Percentiles rank a stretch among this genome's conserved stretches.
phyloP scores from a whole-genome alignment of 2,113 vertebrate species.

The Aspidoscelis tigris region DNA sequence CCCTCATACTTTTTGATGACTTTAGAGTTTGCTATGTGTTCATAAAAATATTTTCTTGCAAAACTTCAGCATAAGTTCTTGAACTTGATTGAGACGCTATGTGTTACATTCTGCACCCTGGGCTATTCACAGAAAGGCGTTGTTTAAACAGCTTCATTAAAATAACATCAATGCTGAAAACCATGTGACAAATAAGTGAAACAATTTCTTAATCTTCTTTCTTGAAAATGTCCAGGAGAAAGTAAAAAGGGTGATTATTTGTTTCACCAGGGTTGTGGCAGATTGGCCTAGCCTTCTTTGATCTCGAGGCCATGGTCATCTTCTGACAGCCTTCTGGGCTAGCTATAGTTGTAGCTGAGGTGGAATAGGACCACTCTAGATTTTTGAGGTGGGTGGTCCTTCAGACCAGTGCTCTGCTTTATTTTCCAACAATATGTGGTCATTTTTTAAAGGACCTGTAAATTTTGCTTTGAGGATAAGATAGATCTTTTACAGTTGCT shows the following conservation, averaged over 20 bases:
- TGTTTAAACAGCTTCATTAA: rapidly evolving
- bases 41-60: neutral
- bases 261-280: neutral
- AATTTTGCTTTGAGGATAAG: too few relatives aligned
- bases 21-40: neutral
- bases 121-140: constrained; percentile 2
- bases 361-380: too few relatives aligned
- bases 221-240: constrained; percentile 15
- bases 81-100: neutral
- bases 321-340: too few relatives aligned
- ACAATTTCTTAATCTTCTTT: constrained; percentile 3
- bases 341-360: too few relatives aligned
- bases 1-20: neutral
- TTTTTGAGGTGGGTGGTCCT: too few relatives aligned
- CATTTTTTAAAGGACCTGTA: too few relatives aligned
- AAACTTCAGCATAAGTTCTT: neutral
- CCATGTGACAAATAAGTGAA: constrained; percentile 10
- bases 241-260: neutral
- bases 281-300: rapidly evolving
- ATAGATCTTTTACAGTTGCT: too few relatives aligned
- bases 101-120: neutral
- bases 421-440: too few relatives aligned
- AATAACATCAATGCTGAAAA: neutral
- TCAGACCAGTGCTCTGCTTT: too few relatives aligned
- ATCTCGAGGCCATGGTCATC: too few relatives aligned